Percentiles rank a stretch among this genome's conserved stretches.
phyloP scores from a whole-genome alignment of 1,140 invertebrate genomes.

The Eriosoma lanigerum region DNA sequence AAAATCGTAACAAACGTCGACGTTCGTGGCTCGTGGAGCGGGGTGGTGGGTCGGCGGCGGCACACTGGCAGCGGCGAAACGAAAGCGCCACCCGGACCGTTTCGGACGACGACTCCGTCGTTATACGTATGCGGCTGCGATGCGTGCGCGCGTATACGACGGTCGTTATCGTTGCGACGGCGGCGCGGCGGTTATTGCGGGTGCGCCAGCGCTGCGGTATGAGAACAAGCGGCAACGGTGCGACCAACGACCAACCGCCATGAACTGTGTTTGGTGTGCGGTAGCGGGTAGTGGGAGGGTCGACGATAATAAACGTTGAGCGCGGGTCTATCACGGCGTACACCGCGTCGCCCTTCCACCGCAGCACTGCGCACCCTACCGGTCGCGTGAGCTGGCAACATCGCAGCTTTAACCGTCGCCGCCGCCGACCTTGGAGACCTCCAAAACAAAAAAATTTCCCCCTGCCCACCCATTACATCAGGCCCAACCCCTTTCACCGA shows the following conservation, averaged over 20 bases:
- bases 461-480: background rate
- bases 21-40: slow-evolving; percentile 18
- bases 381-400: background rate
- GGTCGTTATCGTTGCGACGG: slow-evolving; percentile 16
- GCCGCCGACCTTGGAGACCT: slow-evolving; percentile 21
- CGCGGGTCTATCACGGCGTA: slow-evolving; percentile 18
- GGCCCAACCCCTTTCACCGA: background rate
- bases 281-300: background rate
- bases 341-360: background rate
- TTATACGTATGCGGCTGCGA: background rate
- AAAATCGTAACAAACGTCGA: background rate
- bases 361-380: background rate
- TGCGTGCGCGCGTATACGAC: slow-evolving; percentile 4
- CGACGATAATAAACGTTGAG: background rate
- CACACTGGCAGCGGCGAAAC: slow-evolving; percentile 4
- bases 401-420: background rate
- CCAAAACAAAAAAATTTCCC: background rate
- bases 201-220: slow-evolving; percentile 18
- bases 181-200: background rate
- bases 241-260: slow-evolving; percentile 7
- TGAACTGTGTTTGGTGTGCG: background rate
- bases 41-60: slow-evolving; percentile 12
- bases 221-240: slow-evolving; percentile 43
- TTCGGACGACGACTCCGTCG: slow-evolving; percentile 40
- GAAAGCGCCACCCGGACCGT: slow-evolving; percentile 50